Evolutionary conservation across 2,113 vertebrate species (phyloP), one percentile per base, ranked within the genome.

Genomic region (Nanorana parkeri): DNA sequence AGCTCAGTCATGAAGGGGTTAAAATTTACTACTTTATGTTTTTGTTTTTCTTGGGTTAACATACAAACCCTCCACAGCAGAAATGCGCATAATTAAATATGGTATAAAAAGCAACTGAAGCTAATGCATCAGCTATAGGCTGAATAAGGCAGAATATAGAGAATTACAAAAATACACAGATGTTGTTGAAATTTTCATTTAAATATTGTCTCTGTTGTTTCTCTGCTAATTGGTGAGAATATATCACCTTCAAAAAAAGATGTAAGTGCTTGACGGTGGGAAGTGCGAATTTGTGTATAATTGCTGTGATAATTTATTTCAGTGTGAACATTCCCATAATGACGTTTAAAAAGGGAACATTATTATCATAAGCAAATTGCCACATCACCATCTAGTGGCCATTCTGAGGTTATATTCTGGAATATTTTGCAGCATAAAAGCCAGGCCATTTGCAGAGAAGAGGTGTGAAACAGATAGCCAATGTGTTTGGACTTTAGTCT

Each of bases 181-280:
- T n/a, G 36, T 81, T 66, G 69, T 36, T 66, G n/a, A 1, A 23
- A 13, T 74, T 41, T 71, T 61, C 21, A 47, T 47, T 32, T 80
- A 56, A 5, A 63, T 81, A 81, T 52, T 51, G 47, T 66, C 60
- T 55, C 68, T 13, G 64, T 81, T 81, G 51, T 78, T 79, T 60
- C 47, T 23, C 13, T 41, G 58, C 55, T 77, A 58, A 83, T 77
- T 51, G 78, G 28, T 28, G 60, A 65, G 79, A 81, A 74, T 55
- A 51, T 74, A 65, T 65, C 79, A 74, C 68, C 20, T 74, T 74
- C 51, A 55, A 73, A 74, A 81, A 81, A 71, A 80, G 47, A 81
- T 66, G 29, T 60, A 74, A 74, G 69, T 74, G 61, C 72, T 81
- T 64, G 68, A 47, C 64, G 60, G 78, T 81, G 79, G 79, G 79